Evolutionary conservation across 1,140 invertebrate species (phyloP).

Genomic region (Cotesia chilonis): DNA sequence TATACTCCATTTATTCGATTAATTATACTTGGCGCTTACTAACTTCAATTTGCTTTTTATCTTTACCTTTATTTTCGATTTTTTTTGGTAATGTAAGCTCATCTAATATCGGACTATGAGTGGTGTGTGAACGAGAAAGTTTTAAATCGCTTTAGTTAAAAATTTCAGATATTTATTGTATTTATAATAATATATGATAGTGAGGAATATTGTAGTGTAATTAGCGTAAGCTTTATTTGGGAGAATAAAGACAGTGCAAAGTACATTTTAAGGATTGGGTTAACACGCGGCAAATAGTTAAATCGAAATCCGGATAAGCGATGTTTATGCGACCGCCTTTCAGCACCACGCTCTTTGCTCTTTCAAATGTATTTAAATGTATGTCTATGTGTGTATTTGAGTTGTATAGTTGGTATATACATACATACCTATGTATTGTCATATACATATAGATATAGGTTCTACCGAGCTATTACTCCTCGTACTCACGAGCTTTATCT

Average conservation of each 20-base stretch:
- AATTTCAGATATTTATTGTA: no score
- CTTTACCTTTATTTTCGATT: no score
- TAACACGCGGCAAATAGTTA: slow-evolving; percentile 27
- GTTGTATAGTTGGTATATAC: no score
- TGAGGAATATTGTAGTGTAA: background rate
- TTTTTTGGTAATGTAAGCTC: no score
- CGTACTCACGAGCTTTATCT: slow-evolving; percentile 29
- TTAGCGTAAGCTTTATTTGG: slow-evolving; percentile 9
- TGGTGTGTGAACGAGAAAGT: no score
- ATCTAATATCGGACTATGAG: no score
- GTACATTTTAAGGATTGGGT: slow-evolving; percentile 8
- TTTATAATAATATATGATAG: no score
- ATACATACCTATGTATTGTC: no score
- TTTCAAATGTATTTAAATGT: slow-evolving; percentile 3
- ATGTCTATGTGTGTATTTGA: background rate
- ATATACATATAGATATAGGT: background rate
- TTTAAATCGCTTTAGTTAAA: no score
- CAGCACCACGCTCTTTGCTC: slow-evolving; percentile 20
- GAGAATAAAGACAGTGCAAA: slow-evolving; percentile 3
- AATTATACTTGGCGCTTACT: slow-evolving; percentile 8
- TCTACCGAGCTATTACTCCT: slow-evolving; percentile 28
- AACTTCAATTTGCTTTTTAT: background rate
- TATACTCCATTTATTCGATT: slow-evolving; percentile 9
- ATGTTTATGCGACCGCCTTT: slow-evolving; percentile 31
- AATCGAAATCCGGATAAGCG: slow-evolving; percentile 32